phyloP scores from a whole-genome alignment of 2,113 vertebrate genomes.

The Hepsetus odoe region DNA sequence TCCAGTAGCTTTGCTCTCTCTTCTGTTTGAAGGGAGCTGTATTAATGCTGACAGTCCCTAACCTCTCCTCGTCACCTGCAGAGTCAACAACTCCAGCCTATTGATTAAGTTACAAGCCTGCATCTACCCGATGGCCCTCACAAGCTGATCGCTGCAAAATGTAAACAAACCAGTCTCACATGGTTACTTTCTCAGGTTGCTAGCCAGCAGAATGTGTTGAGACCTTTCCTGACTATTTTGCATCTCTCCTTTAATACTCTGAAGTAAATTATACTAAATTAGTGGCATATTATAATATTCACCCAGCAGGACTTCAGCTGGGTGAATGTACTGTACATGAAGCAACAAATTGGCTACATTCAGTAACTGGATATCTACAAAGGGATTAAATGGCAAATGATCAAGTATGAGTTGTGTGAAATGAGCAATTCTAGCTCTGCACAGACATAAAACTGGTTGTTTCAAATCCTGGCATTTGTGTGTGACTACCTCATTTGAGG shows the following conservation, averaged over 20 bases:
- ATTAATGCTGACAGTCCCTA: constrained; percentile 45
- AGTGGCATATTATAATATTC: too few relatives aligned
- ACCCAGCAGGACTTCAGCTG: too few relatives aligned
- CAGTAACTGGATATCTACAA: too few relatives aligned
- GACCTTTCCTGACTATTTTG: not conserved
- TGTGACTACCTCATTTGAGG: too few relatives aligned
- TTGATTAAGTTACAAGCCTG: constrained; percentile 60
- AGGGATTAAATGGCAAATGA: too few relatives aligned
- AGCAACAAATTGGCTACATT: too few relatives aligned
- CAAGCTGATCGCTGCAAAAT: constrained; percentile 62
- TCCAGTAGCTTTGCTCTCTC: not conserved
- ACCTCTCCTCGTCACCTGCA: constrained; percentile 33
- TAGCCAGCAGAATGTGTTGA: not conserved
- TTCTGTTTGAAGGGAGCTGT: constrained; percentile 8
- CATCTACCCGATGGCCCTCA: constrained; percentile 35
- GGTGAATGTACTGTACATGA: too few relatives aligned
- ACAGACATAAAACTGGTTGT: too few relatives aligned
- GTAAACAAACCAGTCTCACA: constrained; percentile 17
- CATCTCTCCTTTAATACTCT: not conserved
- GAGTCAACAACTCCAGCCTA: constrained; percentile 48
- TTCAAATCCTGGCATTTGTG: too few relatives aligned
- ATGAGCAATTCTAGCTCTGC: too few relatives aligned
- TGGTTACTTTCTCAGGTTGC: not conserved
- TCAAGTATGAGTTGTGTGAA: too few relatives aligned
- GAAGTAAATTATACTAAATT: not conserved